These are phyloP conservation scores for Alaudala cheleensis DNA, from an alignment of 2,113 vertebrate species.

Conservation along the genomic window DNA sequence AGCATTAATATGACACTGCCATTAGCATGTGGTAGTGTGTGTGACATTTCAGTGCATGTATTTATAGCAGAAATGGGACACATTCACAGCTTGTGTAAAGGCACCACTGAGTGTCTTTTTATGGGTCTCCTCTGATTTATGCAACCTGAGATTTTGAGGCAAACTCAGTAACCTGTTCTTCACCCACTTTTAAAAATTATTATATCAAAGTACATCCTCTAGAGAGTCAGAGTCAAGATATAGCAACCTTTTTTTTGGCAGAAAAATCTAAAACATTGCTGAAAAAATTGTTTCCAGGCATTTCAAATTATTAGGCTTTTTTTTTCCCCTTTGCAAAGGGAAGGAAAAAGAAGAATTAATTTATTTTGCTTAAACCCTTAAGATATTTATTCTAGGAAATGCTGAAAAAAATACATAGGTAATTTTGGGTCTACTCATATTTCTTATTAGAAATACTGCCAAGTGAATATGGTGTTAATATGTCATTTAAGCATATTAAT, in stretches of 20 bases:
- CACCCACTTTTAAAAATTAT: not conserved
- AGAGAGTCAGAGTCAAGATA: not conserved
- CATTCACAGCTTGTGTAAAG: not conserved
- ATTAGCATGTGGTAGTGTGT: not conserved
- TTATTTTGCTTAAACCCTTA: not conserved
- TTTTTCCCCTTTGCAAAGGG: not conserved
- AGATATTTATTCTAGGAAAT: not conserved
- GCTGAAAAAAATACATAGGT: not conserved
- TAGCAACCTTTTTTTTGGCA: not conserved
- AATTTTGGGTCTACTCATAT: not conserved
- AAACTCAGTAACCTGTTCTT: not conserved
- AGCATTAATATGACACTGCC: not conserved
- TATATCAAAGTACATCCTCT: not conserved
- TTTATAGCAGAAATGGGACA: slow-evolving; percentile 1
- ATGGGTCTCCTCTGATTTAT: not conserved
- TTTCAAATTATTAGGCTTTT: not conserved
- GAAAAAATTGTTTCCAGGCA: not conserved
- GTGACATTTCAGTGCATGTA: not conserved
- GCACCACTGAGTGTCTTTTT: not conserved
- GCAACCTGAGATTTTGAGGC: not conserved
- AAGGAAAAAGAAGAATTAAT: not conserved
- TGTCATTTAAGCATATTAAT: not conserved
- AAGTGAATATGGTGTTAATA: not conserved
- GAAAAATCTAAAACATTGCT: not conserved
- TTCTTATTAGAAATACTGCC: not conserved